Evolutionary conservation across 2,113 vertebrate species (phyloP), one percentile per base, ranked within the genome.

Genomic region (Sinosuthora webbiana): DNA sequence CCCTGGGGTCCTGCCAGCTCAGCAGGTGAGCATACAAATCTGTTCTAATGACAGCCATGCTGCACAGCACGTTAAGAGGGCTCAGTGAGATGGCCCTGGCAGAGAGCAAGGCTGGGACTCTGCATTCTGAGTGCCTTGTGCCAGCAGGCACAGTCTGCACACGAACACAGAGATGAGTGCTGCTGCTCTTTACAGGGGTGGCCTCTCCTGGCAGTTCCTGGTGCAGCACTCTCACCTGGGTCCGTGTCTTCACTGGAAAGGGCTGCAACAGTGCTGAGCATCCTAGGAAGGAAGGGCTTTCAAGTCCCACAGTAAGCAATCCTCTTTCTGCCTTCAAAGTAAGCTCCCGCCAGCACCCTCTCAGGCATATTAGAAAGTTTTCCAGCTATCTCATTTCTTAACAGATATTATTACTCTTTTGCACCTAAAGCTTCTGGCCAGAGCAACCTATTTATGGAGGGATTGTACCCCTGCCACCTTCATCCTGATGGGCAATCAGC

Each of bases 111-210:
- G 57, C 78, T 80, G 39, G 19, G 44, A 8, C 3, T 24, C 41
- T 30, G 47, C n/a, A 18, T 28, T 52, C n/a, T 13, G 1, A 20
- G 7, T 44, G 73, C 35, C 41, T 63, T 42, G n/a, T 71, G 62
- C 39, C 67, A 86, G 25, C 2, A 3, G n/a, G 20, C 12, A 15
- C 0, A 2, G 35, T 13, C 35, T 47, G 44, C 33, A 45, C 6
- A 0, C 8, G 7, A 0, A 3, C 33, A 42, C 25, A 16, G 15
- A 33, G 37, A 0, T 12, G 23, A 9, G 22, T 17, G 27, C 27
- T n/a, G 47, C 55, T 81, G 53, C 19, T 64, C 42, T 13, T 63
- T 30, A 1, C 7, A 65, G 41, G 10, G 16, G 50, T 55, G 23
- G 35, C 45, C 56, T 41, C 3, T 5, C 3, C 0, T 0, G 4